Percentiles rank a stretch among this genome's conserved stretches.
Conservation (phyloP, 2,888 invertebrate genomes). For the Macrosiphum euphorbiae region DNA sequence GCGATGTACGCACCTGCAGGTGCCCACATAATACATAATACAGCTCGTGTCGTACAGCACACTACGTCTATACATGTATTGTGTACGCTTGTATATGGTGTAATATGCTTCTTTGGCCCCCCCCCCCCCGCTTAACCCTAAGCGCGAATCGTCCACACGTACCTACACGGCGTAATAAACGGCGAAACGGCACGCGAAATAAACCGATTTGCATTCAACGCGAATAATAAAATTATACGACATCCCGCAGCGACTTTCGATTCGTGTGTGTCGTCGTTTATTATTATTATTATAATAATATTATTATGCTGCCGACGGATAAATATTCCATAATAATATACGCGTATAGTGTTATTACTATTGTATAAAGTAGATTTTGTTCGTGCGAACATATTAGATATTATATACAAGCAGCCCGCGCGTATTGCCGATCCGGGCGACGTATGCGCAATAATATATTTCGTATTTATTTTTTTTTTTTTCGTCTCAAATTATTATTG, state of each 20-base stretch:
- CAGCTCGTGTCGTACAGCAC: neutral
- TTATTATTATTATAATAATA: neutral
- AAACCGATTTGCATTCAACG: slow-evolving; percentile 27
- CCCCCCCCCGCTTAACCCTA: neutral
- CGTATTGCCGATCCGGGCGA: neutral
- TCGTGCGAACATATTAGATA: neutral
- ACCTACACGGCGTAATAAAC: slow-evolving; percentile 10
- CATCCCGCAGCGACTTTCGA: neutral
- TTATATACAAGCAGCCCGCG: too few species aligned
- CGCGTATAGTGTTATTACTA: neutral
- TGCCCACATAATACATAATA: neutral
- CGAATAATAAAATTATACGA: slow-evolving; percentile 10
- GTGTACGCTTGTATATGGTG: neutral
- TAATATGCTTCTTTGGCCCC: neutral
- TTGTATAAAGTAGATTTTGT: neutral
- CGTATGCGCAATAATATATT: neutral
- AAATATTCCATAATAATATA: neutral
- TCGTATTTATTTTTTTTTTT: neutral
- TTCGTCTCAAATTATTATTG: neutral
- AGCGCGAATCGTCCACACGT: neutral
- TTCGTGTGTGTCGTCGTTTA: neutral
- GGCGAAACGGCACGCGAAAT: neutral
- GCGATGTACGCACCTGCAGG: neutral
- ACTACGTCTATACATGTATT: neutral
- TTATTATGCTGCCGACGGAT: neutral